phyloP scores from a whole-genome alignment of 2,113 vertebrate genomes.

The Hirundichthys speculiger region DNA sequence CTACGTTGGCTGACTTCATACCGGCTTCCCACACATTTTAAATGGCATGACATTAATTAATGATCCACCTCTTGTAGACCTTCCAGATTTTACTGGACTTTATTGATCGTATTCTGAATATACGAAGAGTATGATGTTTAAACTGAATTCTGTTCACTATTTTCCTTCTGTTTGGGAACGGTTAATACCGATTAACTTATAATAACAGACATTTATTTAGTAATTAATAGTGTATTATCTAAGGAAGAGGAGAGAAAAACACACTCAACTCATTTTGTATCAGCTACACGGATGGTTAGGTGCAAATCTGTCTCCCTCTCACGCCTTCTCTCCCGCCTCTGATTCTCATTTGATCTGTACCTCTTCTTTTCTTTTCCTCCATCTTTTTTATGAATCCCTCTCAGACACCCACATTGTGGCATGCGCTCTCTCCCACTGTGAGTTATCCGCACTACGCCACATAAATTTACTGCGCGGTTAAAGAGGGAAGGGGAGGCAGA shows the following conservation, averaged over 20 bases:
- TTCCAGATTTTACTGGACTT: background rate
- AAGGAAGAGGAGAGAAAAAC: background rate
- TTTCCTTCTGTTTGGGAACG: background rate
- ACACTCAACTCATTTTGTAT: background rate
- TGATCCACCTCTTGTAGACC: background rate
- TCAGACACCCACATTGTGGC: constrained; percentile 42
- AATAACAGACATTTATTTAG: background rate
- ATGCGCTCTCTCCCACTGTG: constrained; percentile 20
- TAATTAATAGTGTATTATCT: background rate
- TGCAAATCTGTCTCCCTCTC: constrained; percentile 3
- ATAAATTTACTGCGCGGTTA: constrained; percentile 36
- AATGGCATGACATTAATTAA: constrained; percentile 1
- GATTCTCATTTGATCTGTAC: constrained; percentile 11
- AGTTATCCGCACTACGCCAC: constrained; percentile 29
- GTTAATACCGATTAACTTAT: background rate
- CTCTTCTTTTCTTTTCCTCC: constrained; percentile 3
- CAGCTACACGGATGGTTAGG: constrained; percentile 25
- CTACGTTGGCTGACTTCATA: background rate
- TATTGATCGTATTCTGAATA: background rate
- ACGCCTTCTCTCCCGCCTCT: background rate
- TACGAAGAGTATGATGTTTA: background rate
- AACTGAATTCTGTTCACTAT: background rate
- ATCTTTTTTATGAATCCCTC: constrained; percentile 21
- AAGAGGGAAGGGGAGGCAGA: constrained; percentile 19
- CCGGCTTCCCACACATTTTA: constrained; percentile 3